Base-by-base conservation (phyloP, 2,888 invertebrate genomes). In the Meiosimyza platycephala region DNA sequence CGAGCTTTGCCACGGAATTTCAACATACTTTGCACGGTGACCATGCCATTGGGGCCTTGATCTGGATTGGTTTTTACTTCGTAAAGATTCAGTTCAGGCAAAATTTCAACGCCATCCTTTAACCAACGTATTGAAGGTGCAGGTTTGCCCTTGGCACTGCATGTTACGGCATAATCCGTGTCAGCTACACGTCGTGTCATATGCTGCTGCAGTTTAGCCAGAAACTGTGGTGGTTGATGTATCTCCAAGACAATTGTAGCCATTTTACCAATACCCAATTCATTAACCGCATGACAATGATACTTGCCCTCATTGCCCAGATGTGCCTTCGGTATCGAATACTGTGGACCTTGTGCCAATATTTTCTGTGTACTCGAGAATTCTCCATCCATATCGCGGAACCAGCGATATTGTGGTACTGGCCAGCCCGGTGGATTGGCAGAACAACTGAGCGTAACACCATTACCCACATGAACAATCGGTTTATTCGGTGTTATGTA, bases 361-460 rank as follows among this genome's bases (percentile, higher is more conserved):
- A 94, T 93, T 59, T 91, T 90, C 78, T 92, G 92, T 6, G 90
- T 89, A 16, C 88, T 87, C 0, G 86, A 83, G 77, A 86, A 84
- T 9, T 91, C 90, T 6, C 90, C 90, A 2, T 89, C 90, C 75
- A 92, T 92, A 81, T 95, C 94, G 71, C 93, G 91, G 90, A 95
- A 95, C 97, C 97, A 97, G 72, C 94, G 91, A 87, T 93, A 97
- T 82, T 94, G 93, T 0, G 97, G 95, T 33, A 93, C 93, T 0
- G 97, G 97, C 93, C 95, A 96, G n/a, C 97, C 97, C 0, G 95
- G 94, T 0, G 97, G 97, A 77, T 91, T 93, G 0, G 96, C 95
- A 55, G 92, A 92, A 83, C 97, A 97, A 0, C 94, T 95, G 15
- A 95, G 89, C 2, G 94, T 95, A 2, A 94, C 94, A 0, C 93